A percentile compares a stretch with the other conserved stretches of the same genome.
phyloP scores from a whole-genome alignment of 2,797 vertebrate species.

The Myiothlypis chrysogaster region DNA sequence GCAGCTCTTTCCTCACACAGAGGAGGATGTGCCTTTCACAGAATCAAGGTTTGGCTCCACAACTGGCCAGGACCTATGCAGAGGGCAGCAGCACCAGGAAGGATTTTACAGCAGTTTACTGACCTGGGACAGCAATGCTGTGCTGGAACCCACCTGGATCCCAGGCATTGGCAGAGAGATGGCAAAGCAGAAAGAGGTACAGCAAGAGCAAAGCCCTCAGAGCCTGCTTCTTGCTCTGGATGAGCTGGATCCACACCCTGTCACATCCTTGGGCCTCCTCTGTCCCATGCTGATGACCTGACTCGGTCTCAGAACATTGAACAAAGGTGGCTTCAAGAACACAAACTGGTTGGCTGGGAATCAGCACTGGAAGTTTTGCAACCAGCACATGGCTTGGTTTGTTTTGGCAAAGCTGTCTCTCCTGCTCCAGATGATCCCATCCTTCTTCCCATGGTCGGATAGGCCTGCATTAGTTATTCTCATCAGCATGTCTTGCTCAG shows the following conservation, averaged over 20 bases:
- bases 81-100: not conserved
- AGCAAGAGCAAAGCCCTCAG: not conserved
- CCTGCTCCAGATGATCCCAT: not conserved
- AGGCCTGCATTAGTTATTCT: slow-evolving; percentile 37
- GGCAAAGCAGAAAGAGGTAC: not conserved
- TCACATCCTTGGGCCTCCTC: not conserved
- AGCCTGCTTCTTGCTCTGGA: not conserved
- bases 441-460: not conserved
- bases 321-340: not conserved
- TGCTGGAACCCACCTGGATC: not conserved
- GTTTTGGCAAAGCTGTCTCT: not conserved
- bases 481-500: slow-evolving; percentile 33
- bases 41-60: not conserved
- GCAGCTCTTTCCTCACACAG: not conserved
- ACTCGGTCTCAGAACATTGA: rapidly evolving
- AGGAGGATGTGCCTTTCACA: not conserved
- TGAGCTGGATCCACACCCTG: not conserved
- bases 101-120: not conserved
- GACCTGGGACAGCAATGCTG: not conserved
- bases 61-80: not conserved
- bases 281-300: not conserved
- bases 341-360: not conserved
- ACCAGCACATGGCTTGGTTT: not conserved
- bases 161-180: not conserved
- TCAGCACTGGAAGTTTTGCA: not conserved